These are phyloP conservation scores for Sarcophilus harrisii DNA, from an alignment of 2,797 vertebrate species.

Conservation along the genomic window DNA sequence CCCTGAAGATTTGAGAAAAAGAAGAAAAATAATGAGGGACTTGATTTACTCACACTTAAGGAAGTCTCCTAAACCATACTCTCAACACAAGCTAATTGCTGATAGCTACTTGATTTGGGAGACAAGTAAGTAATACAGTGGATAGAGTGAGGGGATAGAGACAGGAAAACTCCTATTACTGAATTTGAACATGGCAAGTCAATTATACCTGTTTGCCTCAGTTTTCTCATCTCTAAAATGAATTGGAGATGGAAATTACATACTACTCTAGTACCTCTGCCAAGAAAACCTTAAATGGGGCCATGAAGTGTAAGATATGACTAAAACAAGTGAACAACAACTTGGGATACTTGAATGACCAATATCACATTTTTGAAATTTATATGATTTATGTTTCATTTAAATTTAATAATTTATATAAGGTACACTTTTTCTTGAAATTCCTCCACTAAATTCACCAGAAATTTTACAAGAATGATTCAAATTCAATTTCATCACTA, in stretches of 20 bases:
- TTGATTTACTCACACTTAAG: neutral
- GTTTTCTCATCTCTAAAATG: neutral
- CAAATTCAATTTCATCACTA: slow-evolving; percentile 79
- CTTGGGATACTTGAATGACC: slow-evolving; percentile 68
- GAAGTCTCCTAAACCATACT: neutral
- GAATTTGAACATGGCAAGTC: neutral
- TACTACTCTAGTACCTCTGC: neutral
- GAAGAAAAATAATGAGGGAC: neutral
- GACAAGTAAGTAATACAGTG: neutral
- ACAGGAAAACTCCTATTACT: neutral
- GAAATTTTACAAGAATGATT: slow-evolving; percentile 74
- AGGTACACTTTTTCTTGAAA: slow-evolving; percentile 79
- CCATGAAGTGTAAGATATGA: neutral
- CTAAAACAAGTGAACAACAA: neutral
- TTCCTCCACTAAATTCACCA: slow-evolving; percentile 81
- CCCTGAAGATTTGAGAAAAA: neutral
- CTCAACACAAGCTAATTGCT: neutral
- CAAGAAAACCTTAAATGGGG: neutral
- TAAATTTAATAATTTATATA: slow-evolving; percentile 37
- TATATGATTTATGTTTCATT: slow-evolving; percentile 65
- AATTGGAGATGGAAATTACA: neutral
- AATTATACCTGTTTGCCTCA: neutral
- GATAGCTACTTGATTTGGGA: neutral
- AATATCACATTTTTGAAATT: slow-evolving; percentile 84
- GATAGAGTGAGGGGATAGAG: neutral